phyloP scores from a whole-genome alignment of 1,140 invertebrate species.

The Drosophila nikananu region DNA sequence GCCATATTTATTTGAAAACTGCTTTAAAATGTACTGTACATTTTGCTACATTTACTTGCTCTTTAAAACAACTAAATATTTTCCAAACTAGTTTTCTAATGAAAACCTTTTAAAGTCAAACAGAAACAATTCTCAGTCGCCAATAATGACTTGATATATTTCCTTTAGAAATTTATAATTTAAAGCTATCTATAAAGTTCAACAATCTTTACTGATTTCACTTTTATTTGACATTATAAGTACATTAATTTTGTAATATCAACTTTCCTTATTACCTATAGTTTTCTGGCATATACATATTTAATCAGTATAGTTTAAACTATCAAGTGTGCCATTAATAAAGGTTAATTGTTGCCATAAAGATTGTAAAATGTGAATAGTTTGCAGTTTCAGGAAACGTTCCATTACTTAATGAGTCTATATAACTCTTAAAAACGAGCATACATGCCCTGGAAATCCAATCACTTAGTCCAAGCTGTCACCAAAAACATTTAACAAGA shows the following conservation, averaged over 20 bases:
- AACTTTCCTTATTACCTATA: neutral
- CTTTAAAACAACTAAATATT: neutral
- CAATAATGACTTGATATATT: neutral
- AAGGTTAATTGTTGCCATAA: neutral
- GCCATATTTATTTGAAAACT: no score
- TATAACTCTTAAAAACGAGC: neutral
- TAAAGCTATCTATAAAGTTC: neutral
- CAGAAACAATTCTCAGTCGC: neutral
- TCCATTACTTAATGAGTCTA: neutral
- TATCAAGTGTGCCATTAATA: neutral
- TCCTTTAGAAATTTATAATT: neutral
- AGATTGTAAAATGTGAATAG: constrained; percentile 6
- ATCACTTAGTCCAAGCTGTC: constrained; percentile 35
- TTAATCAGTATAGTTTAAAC: neutral
- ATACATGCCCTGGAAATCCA: neutral
- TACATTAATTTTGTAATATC: neutral
- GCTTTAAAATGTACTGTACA: no score
- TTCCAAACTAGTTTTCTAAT: neutral
- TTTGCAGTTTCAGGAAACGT: constrained; percentile 6
- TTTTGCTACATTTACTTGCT: neutral
- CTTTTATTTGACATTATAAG: neutral
- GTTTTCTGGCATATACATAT: neutral
- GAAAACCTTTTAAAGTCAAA: neutral
- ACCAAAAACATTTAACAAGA: constrained; percentile 41
- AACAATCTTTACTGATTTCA: no score